Conservation (phyloP, 2,888 invertebrate species). For the Ophonus ardosiacus region DNA sequence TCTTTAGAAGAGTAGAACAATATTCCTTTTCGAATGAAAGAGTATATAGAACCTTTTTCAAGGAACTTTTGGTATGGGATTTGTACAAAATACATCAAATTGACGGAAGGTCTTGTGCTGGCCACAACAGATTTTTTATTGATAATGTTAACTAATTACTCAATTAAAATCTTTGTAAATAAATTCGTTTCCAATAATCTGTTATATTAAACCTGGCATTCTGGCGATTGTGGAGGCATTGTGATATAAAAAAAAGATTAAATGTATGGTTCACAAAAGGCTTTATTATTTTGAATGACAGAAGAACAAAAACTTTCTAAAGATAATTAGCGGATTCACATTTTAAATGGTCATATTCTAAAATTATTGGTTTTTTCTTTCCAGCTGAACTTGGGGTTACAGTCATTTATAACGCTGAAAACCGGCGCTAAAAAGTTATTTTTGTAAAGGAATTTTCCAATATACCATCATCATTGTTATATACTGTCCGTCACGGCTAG, state of each 20-base stretch:
- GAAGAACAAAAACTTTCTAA: conserved; percentile 21
- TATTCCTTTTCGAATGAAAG: too few relatives aligned
- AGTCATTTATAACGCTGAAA: conserved; percentile 51
- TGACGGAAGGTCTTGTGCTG: too few relatives aligned
- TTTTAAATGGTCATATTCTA: conserved; percentile 31
- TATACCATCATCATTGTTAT: conserved; percentile 50
- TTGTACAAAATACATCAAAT: too few relatives aligned
- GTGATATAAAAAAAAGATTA: conserved; percentile 15
- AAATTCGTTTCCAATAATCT: too few relatives aligned
- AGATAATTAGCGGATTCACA: conserved; percentile 46
- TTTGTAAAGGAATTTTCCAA: conserved; percentile 57
- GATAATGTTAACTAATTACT: too few relatives aligned
- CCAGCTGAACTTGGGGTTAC: conserved; percentile 6
- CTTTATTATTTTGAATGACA: conserved; percentile 40
- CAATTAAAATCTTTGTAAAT: too few relatives aligned
- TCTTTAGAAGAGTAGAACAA: too few relatives aligned
- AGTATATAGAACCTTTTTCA: too few relatives aligned
- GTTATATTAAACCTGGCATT: too few relatives aligned
- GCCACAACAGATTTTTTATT: too few relatives aligned
- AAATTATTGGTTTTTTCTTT: conserved; percentile 41
- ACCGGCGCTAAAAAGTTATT: conserved; percentile 52
- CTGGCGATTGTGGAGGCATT: background rate
- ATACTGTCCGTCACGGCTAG: conserved; percentile 49
- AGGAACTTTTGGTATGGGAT: too few relatives aligned
- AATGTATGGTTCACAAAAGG: conserved; percentile 8